Conservation (phyloP, 2,888 invertebrate species). For the Caenorhabditis sulstoni region DNA sequence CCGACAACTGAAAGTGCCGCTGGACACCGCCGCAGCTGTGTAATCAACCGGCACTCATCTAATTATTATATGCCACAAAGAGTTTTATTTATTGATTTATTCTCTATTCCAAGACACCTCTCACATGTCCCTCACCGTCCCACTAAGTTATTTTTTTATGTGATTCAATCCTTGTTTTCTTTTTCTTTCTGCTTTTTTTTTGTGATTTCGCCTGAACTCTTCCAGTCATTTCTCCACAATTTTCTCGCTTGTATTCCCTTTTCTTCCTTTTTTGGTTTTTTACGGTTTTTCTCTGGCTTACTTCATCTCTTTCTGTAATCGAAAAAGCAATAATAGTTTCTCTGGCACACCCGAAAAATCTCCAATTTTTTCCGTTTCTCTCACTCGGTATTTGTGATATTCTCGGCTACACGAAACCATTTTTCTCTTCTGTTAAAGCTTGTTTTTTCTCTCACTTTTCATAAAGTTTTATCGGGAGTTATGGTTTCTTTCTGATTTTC, state of each 20-base stretch:
- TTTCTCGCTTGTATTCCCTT: too few species aligned
- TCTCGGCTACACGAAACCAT: too few species aligned
- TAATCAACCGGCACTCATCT: too few species aligned
- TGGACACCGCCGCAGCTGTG: background rate
- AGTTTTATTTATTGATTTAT: background rate
- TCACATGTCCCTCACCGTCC: background rate
- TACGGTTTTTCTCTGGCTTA: too few species aligned
- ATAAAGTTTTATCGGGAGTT: background rate
- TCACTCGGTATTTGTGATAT: background rate
- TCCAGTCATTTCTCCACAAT: too few species aligned
- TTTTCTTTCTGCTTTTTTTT: background rate
- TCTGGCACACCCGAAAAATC: too few species aligned
- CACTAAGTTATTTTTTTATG: background rate
- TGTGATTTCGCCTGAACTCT: background rate
- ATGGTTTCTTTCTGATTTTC: too few species aligned
- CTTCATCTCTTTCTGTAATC: too few species aligned
- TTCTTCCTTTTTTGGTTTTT: too few species aligned
- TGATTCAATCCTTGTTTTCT: background rate
- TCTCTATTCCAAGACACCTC: background rate
- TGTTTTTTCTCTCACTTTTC: background rate
- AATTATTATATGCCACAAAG: too few species aligned
- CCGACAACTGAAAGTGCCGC: constrained; percentile 14
- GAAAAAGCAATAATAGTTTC: too few species aligned
- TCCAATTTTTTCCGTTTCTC: background rate
- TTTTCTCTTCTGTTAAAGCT: too few species aligned